Conservation (phyloP, 1,140 invertebrate genomes). For the Conopomorpha cramerella region DNA sequence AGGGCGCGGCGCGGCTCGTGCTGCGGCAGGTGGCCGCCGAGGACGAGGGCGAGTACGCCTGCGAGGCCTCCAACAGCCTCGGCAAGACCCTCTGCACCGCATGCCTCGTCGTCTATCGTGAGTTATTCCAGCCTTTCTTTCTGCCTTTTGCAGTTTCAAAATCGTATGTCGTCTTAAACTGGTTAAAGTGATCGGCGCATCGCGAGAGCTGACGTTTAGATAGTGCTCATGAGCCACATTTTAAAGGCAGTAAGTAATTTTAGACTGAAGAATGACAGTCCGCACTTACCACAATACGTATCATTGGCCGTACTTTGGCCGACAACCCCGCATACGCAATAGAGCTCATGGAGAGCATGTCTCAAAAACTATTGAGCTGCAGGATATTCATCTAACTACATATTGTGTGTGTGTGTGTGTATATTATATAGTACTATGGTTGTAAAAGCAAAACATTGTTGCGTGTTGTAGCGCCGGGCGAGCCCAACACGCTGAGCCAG, state of each 20-base stretch:
- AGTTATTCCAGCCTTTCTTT: conserved; percentile 21
- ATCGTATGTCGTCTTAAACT: not conserved
- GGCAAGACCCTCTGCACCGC: conserved; percentile 80
- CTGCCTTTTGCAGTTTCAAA: not conserved
- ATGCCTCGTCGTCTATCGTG: conserved; percentile 80
- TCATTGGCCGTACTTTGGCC: too few species aligned
- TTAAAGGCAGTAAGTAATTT: too few species aligned
- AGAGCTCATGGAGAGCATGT: too few species aligned
- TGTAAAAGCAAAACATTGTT: conserved; percentile 5
- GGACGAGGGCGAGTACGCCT: conserved; percentile 89
- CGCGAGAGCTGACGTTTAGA: too few species aligned
- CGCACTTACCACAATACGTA: too few species aligned
- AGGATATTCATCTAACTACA: not conserved
- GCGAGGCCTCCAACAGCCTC: conserved; percentile 78
- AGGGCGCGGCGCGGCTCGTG: conserved; percentile 67
- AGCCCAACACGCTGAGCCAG: conserved; percentile 76
- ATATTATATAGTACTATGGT: not conserved
- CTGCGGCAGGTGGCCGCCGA: conserved; percentile 82
- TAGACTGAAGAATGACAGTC: too few species aligned
- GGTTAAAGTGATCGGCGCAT: too few species aligned
- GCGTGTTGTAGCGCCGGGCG: conserved; percentile 70
- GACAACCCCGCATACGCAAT: too few species aligned
- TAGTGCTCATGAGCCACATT: too few species aligned
- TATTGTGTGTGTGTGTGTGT: not conserved
- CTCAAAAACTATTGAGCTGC: not conserved